Evolutionary conservation across 2,113 vertebrate species (phyloP).

Genomic region (Cyprinodon tularosa): DNA sequence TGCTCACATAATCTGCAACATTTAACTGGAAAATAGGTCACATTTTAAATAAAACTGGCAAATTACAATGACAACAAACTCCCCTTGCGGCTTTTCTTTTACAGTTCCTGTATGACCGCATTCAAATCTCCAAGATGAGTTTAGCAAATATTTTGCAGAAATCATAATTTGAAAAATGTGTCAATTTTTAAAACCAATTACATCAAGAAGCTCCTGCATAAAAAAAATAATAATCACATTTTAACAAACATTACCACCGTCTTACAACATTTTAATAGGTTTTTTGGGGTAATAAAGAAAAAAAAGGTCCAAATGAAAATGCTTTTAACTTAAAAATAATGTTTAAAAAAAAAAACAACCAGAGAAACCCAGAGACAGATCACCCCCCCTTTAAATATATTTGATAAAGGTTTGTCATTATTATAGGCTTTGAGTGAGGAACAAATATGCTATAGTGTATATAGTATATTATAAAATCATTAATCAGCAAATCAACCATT

Average conservation of each 20-base stretch:
- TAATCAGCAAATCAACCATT: neutral
- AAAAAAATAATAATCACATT: conserved; percentile 4
- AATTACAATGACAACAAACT: neutral
- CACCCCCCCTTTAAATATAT: neutral
- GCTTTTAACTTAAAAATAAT: neutral
- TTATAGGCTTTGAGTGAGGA: conserved; percentile 19
- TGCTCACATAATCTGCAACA: conserved; percentile 23
- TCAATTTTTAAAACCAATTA: neutral
- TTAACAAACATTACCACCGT: conserved; percentile 1
- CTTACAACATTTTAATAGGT: neutral
- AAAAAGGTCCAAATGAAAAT: neutral
- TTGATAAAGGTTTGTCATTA: neutral
- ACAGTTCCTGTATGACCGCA: neutral
- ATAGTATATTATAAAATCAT: neutral
- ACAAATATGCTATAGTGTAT: conserved; percentile 12
- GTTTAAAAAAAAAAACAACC: neutral
- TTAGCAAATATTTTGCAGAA: neutral
- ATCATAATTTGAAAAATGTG: neutral
- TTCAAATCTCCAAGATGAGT: neutral
- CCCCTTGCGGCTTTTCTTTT: neutral
- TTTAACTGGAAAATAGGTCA: neutral
- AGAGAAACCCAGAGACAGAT: neutral
- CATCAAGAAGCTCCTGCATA: neutral
- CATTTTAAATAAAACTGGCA: neutral
- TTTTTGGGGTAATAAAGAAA: conserved; percentile 16